Evolutionary conservation across 2,888 invertebrate species (phyloP).

Genomic region (Hypolimnas misippus): DNA sequence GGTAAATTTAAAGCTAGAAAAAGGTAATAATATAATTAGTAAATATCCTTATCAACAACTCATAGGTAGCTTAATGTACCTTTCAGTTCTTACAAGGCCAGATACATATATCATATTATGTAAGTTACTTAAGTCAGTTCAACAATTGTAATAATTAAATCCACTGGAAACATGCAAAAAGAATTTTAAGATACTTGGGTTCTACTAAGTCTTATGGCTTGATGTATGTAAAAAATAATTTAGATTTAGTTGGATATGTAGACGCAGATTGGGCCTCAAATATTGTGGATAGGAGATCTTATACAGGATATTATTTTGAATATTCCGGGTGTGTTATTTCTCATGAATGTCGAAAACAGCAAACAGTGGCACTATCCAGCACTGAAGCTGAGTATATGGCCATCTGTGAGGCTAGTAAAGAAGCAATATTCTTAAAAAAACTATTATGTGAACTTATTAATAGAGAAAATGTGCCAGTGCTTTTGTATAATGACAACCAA

Average conservation of each 20-base stretch:
- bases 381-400: conserved; percentile 14
- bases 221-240: not conserved
- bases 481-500: conserved; percentile 39
- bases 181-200: not conserved
- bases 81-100: not conserved
- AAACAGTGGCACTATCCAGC: not conserved
- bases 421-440: conserved; percentile 1
- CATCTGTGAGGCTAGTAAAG: not conserved
- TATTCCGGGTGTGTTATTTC: not conserved
- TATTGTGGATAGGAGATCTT: not conserved
- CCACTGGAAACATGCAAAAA: conserved; percentile 5
- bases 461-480: conserved; percentile 1
- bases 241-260: not conserved
- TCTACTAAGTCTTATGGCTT: not conserved
- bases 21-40: conserved; percentile 7
- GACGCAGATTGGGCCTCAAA: conserved; percentile 8
- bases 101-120: conserved; percentile 5
- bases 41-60: not conserved
- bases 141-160: conserved; percentile 1
- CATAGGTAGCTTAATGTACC: conserved; percentile 7
- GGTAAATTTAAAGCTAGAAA: conserved; percentile 37
- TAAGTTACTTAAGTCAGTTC: conserved; percentile 11
- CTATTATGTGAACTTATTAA: not conserved
- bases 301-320: not conserved
- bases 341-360: conserved; percentile 21